phyloP scores from a whole-genome alignment of 2,113 vertebrate genomes.

The Aphyosemion australe region DNA sequence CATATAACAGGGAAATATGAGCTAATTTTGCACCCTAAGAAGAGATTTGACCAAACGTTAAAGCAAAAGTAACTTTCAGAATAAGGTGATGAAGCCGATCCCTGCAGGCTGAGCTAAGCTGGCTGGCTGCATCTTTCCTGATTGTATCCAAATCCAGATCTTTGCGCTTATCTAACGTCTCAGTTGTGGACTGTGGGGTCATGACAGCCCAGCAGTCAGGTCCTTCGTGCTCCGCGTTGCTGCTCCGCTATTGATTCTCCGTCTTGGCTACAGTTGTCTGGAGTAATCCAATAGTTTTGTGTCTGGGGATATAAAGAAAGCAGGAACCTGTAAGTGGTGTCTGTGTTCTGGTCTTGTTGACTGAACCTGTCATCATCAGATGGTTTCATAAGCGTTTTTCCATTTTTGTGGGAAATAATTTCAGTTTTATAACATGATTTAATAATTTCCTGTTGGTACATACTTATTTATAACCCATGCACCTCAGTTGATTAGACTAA shows the following conservation, averaged over 20 bases:
- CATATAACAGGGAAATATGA: neutral
- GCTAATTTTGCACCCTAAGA: neutral
- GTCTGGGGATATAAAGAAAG: conserved; percentile 50
- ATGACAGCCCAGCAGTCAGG: conserved; percentile 33
- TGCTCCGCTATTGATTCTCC: conserved; percentile 63
- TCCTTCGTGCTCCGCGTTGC: conserved; percentile 25
- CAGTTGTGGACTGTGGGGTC: conserved; percentile 39
- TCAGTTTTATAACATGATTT: too few relatives aligned
- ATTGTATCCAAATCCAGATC: conserved; percentile 48
- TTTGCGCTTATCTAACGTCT: conserved; percentile 47
- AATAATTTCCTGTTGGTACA: too few relatives aligned
- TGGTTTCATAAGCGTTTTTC: conserved; percentile 10
- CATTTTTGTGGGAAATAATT: too few relatives aligned
- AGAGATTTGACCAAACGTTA: neutral
- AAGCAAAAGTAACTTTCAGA: neutral
- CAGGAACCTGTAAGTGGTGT: conserved; percentile 2
- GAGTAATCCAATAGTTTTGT: conserved; percentile 61
- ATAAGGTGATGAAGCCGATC: conserved; percentile 44
- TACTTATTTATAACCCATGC: too few relatives aligned
- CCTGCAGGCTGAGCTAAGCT: conserved; percentile 26
- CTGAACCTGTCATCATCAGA: conserved; percentile 4
- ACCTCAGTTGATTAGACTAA: too few relatives aligned
- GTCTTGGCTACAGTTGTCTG: conserved; percentile 50
- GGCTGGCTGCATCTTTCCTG: conserved; percentile 37
- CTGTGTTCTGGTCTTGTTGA: too few relatives aligned